Base-by-base conservation (phyloP, 2,888 invertebrate species). In the Clitarchus hookeri region DNA sequence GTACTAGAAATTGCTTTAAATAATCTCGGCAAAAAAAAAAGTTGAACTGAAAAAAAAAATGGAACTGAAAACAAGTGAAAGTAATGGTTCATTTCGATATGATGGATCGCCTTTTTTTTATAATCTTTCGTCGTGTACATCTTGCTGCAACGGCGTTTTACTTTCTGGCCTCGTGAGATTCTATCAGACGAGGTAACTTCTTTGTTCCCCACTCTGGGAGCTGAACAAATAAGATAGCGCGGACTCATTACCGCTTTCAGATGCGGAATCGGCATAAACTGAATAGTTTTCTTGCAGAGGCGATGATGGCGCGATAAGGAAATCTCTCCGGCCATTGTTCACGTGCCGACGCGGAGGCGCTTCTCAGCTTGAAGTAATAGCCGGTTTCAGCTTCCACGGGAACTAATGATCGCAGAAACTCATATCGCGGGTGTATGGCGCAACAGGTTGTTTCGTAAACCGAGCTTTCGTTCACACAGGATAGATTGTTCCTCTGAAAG, bases 221-320 rank as follows among this genome's bases (percentile, higher is more conserved):
- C 65, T 65, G 16, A 65, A n/a, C 65, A 65, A 65, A 65, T 65
- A 65, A 65, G 65, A 65, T 65, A 65, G 65, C 65, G n/a, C 23
- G 19, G 65, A 19, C 65, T 65, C 65, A 65, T 65, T n/a, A 65
- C n/a, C 16, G 19, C 65, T 6, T 1, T 36, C 1, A 36, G 36
- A 36, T 36, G n/a, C 48, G 65, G 65, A 19, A n/a, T 65, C 65
- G 65, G 65, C 16, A 19, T 19, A 65, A 65, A n/a, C 65, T 19
- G n/a, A 65, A n/a, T 65, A n/a, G 65, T 65, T 65, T 23, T 6
- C 65, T 65, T n/a, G 65, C 23, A 6, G n/a, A 11, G n/a, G 65
- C 19, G 12, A 65, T 65, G 23, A 65, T 65, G 23, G 23, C 23
- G 65, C 65, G 65, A 65, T 65, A 65, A n/a, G 19, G n/a, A 8